A percentile compares a stretch with the other conserved stretches of the same genome.
phyloP scores from a whole-genome alignment of 2,797 vertebrate species.

The Thaleichthys pacificus region DNA sequence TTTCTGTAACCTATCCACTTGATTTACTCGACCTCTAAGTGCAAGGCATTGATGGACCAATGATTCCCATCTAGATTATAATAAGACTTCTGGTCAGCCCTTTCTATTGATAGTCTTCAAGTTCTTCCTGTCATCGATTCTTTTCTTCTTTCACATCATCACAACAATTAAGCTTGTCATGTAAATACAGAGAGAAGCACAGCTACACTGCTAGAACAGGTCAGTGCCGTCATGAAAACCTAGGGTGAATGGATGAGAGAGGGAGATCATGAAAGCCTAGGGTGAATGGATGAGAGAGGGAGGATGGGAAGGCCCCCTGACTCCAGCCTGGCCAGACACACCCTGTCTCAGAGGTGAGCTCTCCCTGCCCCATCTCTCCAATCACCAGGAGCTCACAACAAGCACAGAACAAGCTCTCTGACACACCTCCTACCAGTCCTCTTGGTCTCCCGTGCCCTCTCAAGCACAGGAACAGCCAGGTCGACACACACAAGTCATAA shows the following conservation, averaged over 20 bases:
- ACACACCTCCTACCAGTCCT: background rate
- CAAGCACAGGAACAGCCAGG: background rate
- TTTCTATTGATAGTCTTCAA: too few species aligned
- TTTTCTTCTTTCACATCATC: too few species aligned
- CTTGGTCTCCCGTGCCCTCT: background rate
- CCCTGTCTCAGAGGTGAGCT: slow-evolving; percentile 34
- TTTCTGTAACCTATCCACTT: too few species aligned
- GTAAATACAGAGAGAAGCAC: background rate
- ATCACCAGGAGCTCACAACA: slow-evolving; percentile 58
- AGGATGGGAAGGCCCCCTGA: slow-evolving; percentile 57
- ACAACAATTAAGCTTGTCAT: background rate
- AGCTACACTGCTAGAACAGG: background rate
- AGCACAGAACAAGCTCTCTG: slow-evolving; percentile 12
- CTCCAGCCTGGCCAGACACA: slow-evolving; percentile 50
- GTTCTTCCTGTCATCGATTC: too few species aligned
- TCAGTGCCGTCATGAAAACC: background rate
- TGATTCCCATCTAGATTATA: too few species aligned
- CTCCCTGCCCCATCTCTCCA: slow-evolving; percentile 52
- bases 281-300: too few species aligned
- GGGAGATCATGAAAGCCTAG: too few species aligned
- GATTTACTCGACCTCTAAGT: too few species aligned
- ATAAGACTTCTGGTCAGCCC: too few species aligned
- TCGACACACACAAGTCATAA: background rate
- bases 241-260: too few species aligned
- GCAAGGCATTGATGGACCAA: too few species aligned